A percentile compares a stretch with the other conserved stretches of the same genome.
Evolutionary conservation across 2,113 vertebrate species (phyloP).

Genomic region (Cynopterus brachyotis): DNA sequence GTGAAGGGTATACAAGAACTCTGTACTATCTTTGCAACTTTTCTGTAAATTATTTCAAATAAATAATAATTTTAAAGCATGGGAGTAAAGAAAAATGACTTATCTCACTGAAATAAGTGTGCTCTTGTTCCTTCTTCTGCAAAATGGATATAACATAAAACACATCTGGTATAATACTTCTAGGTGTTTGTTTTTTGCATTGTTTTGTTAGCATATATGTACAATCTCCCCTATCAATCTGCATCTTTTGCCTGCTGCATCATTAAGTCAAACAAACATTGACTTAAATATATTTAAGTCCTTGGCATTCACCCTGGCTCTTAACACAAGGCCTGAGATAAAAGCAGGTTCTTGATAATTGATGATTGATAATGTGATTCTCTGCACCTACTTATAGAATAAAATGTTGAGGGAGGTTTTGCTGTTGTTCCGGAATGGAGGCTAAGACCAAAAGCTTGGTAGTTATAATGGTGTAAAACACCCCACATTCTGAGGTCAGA

Average conservation of each 20-base stretch:
- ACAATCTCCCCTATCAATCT: not conserved
- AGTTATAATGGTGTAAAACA: not conserved
- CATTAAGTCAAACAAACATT: not conserved
- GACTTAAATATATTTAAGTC: not conserved
- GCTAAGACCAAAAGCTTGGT: not conserved
- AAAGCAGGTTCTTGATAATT: not conserved
- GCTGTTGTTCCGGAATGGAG: not conserved
- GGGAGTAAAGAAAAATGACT: not conserved
- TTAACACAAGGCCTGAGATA: not conserved
- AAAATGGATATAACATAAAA: not conserved
- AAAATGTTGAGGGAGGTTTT: not conserved
- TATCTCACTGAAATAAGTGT: not conserved
- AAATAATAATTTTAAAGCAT: not conserved
- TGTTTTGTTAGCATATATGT: not conserved
- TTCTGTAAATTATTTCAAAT: not conserved
- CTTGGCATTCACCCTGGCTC: not conserved
- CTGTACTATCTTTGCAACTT: not conserved
- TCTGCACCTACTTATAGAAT: not conserved
- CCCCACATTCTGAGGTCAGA: not conserved
- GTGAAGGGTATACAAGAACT: not conserved
- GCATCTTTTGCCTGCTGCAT: not conserved
- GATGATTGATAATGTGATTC: no score
- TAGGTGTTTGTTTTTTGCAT: not conserved
- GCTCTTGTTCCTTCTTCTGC: not conserved
- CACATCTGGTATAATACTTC: not conserved